Conservation (phyloP, 2,797 vertebrate genomes). For the Podargus strigoides region DNA sequence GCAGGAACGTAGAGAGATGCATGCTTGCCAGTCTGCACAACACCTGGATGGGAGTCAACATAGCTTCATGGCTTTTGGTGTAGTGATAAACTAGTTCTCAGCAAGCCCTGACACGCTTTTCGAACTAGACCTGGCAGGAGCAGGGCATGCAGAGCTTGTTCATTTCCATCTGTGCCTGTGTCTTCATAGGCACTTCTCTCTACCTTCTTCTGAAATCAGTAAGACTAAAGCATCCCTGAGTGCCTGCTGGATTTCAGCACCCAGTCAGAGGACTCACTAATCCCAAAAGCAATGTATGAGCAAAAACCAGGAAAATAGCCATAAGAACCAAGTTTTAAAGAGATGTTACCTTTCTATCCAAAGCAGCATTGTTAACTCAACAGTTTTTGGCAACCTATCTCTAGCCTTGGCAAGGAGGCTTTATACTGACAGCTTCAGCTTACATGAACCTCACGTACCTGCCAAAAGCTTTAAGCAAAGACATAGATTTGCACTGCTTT, state of each 20-base stretch:
- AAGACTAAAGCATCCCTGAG: neutral
- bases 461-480: constrained; percentile 44
- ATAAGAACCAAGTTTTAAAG: neutral
- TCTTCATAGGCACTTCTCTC: neutral
- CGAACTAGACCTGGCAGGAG: neutral
- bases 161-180: neutral
- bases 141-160: neutral
- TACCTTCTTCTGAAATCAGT: neutral
- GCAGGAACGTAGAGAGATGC: rapidly evolving
- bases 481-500: constrained; percentile 15
- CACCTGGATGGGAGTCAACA: neutral
- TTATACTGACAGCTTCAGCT: constrained; percentile 22
- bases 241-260: neutral
- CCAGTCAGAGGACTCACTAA: neutral
- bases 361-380: neutral
- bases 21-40: neutral
- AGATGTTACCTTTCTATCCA: neutral
- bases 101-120: neutral
- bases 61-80: neutral
- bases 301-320: neutral
- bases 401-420: neutral
- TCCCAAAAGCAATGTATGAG: neutral
- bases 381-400: neutral
- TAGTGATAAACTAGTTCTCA: neutral
- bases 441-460: constrained; percentile 27